phyloP scores from a whole-genome alignment of 2,113 vertebrate species.

The Syngnathus typhle region DNA sequence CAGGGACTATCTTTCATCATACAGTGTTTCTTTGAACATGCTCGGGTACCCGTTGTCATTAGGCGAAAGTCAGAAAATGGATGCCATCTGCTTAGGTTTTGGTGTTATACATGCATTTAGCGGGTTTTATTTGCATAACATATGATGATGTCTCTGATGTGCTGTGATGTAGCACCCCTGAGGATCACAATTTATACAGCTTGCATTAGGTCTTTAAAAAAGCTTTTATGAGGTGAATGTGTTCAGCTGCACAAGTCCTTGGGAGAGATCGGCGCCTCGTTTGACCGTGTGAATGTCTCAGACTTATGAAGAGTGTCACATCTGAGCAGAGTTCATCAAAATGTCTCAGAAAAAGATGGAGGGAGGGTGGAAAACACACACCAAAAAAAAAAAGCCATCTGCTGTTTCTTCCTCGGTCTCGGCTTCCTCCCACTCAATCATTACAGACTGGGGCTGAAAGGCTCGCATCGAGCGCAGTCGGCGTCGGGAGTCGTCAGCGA shows the following conservation, averaged over 20 bases:
- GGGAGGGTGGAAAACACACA: slow-evolving; percentile 11
- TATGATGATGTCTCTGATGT: background rate
- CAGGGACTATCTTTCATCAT: background rate
- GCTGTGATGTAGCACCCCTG: background rate
- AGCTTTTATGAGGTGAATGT: background rate
- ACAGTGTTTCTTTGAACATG: background rate
- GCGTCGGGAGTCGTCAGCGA: slow-evolving; percentile 41
- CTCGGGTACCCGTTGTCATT: background rate
- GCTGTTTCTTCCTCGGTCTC: slow-evolving; percentile 58
- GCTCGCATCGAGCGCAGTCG: slow-evolving; percentile 44
- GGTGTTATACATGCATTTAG: background rate
- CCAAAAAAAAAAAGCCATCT: slow-evolving; percentile 50
- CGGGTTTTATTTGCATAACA: background rate
- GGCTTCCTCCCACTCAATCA: slow-evolving; percentile 62
- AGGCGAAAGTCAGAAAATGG: background rate
- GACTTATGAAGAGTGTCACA: slow-evolving; percentile 67
- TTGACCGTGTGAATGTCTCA: slow-evolving; percentile 56
- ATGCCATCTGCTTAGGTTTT: background rate
- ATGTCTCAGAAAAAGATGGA: slow-evolving; percentile 46
- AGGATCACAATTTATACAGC: slow-evolving; percentile 25
- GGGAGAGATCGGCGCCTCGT: slow-evolving; percentile 37
- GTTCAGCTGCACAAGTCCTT: slow-evolving; percentile 27
- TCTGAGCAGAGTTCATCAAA: slow-evolving; percentile 66
- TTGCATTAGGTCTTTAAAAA: slow-evolving; percentile 58
- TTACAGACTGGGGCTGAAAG: slow-evolving; percentile 53